These are phyloP conservation scores for Pseudochirops corinnae DNA, from an alignment of 2,797 vertebrate species.

Conservation along the genomic window DNA sequence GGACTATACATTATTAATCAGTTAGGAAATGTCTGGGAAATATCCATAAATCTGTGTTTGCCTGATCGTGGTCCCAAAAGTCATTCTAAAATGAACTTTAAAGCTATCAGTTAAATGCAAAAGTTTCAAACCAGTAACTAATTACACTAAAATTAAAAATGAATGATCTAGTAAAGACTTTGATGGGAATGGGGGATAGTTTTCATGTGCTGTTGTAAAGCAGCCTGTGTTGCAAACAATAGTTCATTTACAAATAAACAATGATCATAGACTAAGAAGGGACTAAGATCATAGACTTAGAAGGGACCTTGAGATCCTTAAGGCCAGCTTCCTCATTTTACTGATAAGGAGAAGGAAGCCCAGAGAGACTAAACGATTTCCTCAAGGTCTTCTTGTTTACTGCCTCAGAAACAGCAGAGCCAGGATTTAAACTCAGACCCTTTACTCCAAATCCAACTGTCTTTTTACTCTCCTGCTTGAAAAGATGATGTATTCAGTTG, in stretches of 20 bases:
- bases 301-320: neutral
- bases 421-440: neutral
- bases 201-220: neutral
- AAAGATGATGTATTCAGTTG: neutral
- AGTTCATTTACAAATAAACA: neutral
- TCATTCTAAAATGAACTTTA: conserved; percentile 28
- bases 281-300: neutral
- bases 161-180: neutral
- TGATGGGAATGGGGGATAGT: accelerated
- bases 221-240: accelerated
- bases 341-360: neutral
- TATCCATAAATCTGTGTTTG: neutral
- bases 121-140: accelerated
- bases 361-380: neutral
- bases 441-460: neutral
- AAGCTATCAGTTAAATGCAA: too few relatives aligned
- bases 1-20: conserved; percentile 29
- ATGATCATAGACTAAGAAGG: neutral
- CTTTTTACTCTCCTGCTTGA: neutral
- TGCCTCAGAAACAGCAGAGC: neutral
- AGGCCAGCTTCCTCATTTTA: neutral
- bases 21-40: neutral
- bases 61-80: conserved; percentile 1
- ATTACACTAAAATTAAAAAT: neutral
- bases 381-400: neutral